A percentile compares a stretch with the other conserved stretches of the same genome.
Evolutionary conservation across 2,888 invertebrate genomes (phyloP).

Genomic region (Spodoptera exigua): DNA sequence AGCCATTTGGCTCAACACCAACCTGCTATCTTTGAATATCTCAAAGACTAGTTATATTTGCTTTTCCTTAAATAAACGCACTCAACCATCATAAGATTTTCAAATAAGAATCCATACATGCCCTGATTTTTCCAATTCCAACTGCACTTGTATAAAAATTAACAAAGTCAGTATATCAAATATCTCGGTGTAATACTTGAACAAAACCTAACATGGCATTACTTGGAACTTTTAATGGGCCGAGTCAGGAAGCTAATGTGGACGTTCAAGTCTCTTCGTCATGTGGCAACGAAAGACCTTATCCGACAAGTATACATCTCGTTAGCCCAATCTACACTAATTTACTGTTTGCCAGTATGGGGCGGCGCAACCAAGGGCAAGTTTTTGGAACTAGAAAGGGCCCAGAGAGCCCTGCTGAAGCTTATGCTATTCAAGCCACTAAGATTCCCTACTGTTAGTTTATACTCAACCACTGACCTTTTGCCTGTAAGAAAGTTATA

Average conservation of each 20-base stretch:
- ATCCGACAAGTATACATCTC: too few relatives aligned
- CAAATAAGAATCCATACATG: not conserved
- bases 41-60: too few relatives aligned
- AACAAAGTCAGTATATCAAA: not conserved
- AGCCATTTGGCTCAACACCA: slow-evolving; percentile 8
- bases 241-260: not conserved
- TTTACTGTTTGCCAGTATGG: too few relatives aligned
- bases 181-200: not conserved
- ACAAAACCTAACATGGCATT: not conserved
- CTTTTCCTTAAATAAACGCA: too few relatives aligned
- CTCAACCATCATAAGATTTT: slow-evolving; percentile 11
- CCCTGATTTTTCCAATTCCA: not conserved
- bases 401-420: too few relatives aligned
- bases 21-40: slow-evolving; percentile 24
- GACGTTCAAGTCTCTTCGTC: slow-evolving; percentile 3
- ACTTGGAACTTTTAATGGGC: not conserved
- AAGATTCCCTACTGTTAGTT: too few relatives aligned
- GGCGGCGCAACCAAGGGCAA: too few relatives aligned
- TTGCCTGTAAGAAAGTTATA: not conserved
- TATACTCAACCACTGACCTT: too few relatives aligned
- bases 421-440: too few relatives aligned
- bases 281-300: too few relatives aligned
- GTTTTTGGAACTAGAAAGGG: too few relatives aligned
- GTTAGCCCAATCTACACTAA: too few relatives aligned
- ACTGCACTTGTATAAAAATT: not conserved